Conservation (phyloP, 2,797 vertebrate species). For the Propithecus deckenii region DNA sequence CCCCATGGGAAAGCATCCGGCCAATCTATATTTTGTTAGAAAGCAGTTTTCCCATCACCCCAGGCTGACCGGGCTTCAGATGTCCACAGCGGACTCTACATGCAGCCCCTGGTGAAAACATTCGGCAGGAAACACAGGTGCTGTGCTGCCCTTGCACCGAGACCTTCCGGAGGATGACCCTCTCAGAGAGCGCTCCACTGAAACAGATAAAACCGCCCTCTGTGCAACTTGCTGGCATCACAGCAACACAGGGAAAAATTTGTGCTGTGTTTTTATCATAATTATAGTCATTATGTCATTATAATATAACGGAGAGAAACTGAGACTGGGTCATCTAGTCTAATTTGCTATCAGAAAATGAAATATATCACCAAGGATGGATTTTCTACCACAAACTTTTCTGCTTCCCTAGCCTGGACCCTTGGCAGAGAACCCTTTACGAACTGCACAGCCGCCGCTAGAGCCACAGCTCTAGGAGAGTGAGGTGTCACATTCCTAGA, state of each 20-base stretch:
- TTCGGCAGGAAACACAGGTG: not conserved
- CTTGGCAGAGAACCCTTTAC: not conserved
- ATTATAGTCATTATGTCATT: not conserved
- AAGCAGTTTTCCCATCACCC: not conserved
- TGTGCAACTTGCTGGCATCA: not conserved
- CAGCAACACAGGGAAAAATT: not conserved
- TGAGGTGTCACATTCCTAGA: not conserved
- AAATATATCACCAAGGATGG: not conserved
- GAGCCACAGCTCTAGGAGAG: not conserved
- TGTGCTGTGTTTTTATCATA: rapidly evolving
- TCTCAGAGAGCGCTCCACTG: not conserved
- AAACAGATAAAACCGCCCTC: not conserved
- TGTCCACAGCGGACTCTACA: not conserved
- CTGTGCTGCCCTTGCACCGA: not conserved
- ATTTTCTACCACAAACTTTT: not conserved
- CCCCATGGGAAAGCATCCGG: not conserved
- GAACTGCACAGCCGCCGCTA: not conserved
- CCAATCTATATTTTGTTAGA: not conserved
- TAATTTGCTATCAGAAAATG: not conserved
- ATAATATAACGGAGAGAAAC: not conserved
- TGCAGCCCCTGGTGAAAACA: not conserved
- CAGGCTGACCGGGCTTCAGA: not conserved
- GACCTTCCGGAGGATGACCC: not conserved
- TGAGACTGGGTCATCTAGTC: not conserved
- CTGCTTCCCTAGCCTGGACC: not conserved